Evolutionary conservation across 2,113 vertebrate genomes (phyloP), one percentile per base, ranked within the genome.

Genomic region (Scomber colias): DNA sequence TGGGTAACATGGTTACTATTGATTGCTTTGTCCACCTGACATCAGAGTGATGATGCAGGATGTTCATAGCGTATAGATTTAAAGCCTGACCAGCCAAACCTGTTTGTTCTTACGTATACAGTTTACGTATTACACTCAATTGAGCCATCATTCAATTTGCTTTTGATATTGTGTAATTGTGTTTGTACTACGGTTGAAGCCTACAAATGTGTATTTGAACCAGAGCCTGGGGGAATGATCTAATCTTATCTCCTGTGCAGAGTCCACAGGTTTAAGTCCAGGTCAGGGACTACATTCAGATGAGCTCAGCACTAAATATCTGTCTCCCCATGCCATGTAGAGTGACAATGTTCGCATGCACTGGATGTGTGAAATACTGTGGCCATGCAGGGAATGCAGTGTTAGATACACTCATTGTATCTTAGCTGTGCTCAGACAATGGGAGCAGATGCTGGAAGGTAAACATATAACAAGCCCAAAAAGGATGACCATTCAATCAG

Each of bases 201-300:
- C 19, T 64, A 56, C 62, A 46, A 65, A 54, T 67, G 66, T 85
- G 77, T 82, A 77, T 79, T 79, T 87, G 85, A 69, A 75, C 77
- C 44, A 61, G 50, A 51, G 9, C 73, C 66, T 16, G 44, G 71
- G 78, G 56, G 75, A 60, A 27, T 8, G 64, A 79, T 83, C 75
- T 92, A 90, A 94, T 93, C 94, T 95, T 94, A 95, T 95, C 94
- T 93, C 9, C 40, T 79, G 95, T 90, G 81, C 94, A 95, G 91
- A 94, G 94, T 95, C 94, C 94, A 91, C 66, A n/a, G 66, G 71
- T 85, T 62, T 71, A 83, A 77, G 67, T 60, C 44, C 67, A 57
- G 89, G 88, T 93, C 90, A 91, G 63, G 83, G 78, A 45, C 76
- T 87, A 76, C 19, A 59, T 75, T 81, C 70, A 57, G 74, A 65